Conservation (phyloP, 2,797 vertebrate genomes). For the Borostomias antarcticus region DNA sequence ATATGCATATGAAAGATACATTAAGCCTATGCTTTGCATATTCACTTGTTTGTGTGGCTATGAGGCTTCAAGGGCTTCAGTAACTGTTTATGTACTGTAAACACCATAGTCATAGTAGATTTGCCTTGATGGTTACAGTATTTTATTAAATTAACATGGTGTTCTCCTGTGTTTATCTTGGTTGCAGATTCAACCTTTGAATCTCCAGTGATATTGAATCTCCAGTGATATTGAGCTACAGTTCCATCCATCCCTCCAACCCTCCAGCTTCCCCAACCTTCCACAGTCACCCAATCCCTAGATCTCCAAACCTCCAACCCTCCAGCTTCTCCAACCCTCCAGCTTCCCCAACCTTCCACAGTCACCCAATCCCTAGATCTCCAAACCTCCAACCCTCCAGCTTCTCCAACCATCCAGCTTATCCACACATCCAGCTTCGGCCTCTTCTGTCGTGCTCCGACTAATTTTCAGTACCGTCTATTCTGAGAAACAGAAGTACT, state of each 20-base stretch:
- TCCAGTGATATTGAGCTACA: too few relatives aligned
- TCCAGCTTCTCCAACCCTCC: too few relatives aligned
- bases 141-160: background rate
- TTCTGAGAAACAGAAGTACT: background rate
- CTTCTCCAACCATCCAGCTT: background rate
- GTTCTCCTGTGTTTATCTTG: background rate
- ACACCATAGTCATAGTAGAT: constrained; percentile 29
- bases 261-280: too few relatives aligned
- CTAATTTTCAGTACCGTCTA: background rate
- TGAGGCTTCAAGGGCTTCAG: constrained; percentile 39
- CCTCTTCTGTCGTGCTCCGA: background rate
- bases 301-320: too few relatives aligned
- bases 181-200: background rate
- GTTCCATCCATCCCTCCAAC: too few relatives aligned
- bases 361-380: background rate
- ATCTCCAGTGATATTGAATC: too few relatives aligned
- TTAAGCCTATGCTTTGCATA: constrained; percentile 62
- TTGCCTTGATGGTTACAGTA: too few relatives aligned
- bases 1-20: constrained; percentile 44
- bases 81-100: constrained; percentile 26
- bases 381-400: background rate
- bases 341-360: too few relatives aligned
- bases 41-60: constrained; percentile 51
- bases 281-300: too few relatives aligned
- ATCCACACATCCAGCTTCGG: background rate